phyloP scores from a whole-genome alignment of 2,113 vertebrate genomes.

The Rhabdomys dilectus region DNA sequence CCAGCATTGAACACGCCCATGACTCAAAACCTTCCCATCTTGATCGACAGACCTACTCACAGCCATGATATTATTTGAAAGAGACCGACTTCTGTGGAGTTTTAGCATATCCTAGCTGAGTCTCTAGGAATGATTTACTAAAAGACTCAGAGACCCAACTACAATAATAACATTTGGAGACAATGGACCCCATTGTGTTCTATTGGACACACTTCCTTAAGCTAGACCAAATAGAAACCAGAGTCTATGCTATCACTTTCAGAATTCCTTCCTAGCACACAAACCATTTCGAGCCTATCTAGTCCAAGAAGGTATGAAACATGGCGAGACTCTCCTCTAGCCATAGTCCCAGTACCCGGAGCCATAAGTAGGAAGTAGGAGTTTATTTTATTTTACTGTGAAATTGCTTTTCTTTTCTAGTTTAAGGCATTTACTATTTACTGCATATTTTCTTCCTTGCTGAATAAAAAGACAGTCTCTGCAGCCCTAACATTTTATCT shows the following conservation, averaged over 20 bases:
- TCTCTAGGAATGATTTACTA: slow-evolving; percentile 4
- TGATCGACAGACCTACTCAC: neutral
- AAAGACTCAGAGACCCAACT: slow-evolving; percentile 1
- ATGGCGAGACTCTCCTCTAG: neutral
- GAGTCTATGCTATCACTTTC: neutral
- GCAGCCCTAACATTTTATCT: slow-evolving; percentile 83
- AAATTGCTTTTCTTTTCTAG: neutral
- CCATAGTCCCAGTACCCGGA: slow-evolving; percentile 5
- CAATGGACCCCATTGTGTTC: neutral
- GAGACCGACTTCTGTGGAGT: neutral
- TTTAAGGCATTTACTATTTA: slow-evolving; percentile 72
- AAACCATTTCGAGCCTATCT: neutral
- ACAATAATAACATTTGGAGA: neutral
- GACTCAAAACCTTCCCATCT: neutral
- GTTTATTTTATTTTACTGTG: neutral
- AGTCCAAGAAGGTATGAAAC: neutral
- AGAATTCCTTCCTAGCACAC: neutral
- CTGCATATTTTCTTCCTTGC: slow-evolving; percentile 66
- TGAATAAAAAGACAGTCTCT: slow-evolving; percentile 83
- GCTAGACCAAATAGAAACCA: neutral
- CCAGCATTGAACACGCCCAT: slow-evolving; percentile 28
- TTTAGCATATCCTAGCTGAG: neutral
- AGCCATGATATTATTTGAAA: neutral
- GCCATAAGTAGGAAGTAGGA: neutral
- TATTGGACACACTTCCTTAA: neutral